Base-by-base conservation (phyloP, 2,797 vertebrate species). In the Oryzias sinensis region DNA sequence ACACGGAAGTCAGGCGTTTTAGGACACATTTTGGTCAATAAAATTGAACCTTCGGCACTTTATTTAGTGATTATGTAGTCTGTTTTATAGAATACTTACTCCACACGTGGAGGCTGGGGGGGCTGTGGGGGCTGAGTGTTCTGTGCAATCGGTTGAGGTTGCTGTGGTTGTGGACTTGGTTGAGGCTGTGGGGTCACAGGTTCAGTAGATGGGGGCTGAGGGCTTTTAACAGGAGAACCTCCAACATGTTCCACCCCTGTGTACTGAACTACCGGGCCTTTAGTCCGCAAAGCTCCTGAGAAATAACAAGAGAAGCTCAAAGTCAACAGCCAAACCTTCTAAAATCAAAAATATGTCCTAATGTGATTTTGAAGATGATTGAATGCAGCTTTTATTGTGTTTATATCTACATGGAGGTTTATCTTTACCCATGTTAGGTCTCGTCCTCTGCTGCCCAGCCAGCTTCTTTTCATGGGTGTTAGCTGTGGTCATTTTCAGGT, bases 241-340 rank as follows among this genome's bases (percentile, higher is more conserved):
- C 79, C 76, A 8, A 86, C 45, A 41, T 70, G 92, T 0, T 88
- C 87, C 6, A 98, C 96, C 24, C 95, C 97, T 0, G 94, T 96
- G 60, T 97, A 99, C 42, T 98, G 97, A 0, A 99, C 97, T 0
- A 98, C 96, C 0, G 97, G 97, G 0, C 96, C 96, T 87, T 96
- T 99, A 71, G 93, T 95, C 79, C 97, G 92, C 56, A 98, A 73
- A 0, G 93, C 94, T 52, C 96, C 96, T 98, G 43, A 24, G 70
- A 16, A 59, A 40, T 20, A 8, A 70, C 8, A 57, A 54, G 13
- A 5, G 3, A 44, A 8, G 41, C 11, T 42, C 44, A 40, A 24
- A 41, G 14, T 27, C 9, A 1, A 22, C 14, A 18, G 24, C 41
- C 15, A 13, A 15, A 27, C 41, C 33, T 14, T n/a, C 24, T 45